These are phyloP conservation scores for Microcebus jonahi DNA, from an alignment of 2,113 vertebrate genomes.

Conservation along the genomic window DNA sequence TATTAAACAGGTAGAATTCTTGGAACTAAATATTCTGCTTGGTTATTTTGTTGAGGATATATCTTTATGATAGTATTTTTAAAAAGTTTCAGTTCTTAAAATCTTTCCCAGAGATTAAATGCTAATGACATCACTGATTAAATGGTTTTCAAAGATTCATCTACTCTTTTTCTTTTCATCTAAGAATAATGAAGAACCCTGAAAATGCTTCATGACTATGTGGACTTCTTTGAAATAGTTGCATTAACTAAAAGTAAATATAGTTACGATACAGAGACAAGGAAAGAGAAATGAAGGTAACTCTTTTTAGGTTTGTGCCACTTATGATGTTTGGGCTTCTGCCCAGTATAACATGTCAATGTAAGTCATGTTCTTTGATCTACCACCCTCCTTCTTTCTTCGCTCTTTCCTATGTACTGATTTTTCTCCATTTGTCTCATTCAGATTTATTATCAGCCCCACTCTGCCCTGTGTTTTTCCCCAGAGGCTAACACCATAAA, in stretches of 20 bases:
- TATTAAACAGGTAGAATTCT: background rate
- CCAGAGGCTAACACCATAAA: background rate
- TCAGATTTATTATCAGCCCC: background rate
- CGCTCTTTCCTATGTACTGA: background rate
- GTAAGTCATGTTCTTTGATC: background rate
- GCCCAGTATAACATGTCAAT: background rate
- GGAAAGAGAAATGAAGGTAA: background rate
- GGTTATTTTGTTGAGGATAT: background rate
- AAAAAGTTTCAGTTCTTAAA: background rate
- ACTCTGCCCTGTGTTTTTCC: background rate
- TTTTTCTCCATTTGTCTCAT: background rate
- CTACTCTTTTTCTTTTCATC: constrained; percentile 7
- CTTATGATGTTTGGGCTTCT: background rate
- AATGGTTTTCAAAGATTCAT: background rate
- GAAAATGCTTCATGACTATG: background rate
- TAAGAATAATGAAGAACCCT: background rate
- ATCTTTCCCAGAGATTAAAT: background rate
- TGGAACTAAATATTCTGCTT: background rate
- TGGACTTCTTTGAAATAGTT: background rate
- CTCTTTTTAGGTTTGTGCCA: background rate
- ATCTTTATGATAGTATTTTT: background rate
- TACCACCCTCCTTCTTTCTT: background rate
- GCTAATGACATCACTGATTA: background rate
- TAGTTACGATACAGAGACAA: background rate
- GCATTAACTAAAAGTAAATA: background rate